Base-by-base conservation (phyloP, 2,888 invertebrate species). In the Drosophila acutilabella region DNA sequence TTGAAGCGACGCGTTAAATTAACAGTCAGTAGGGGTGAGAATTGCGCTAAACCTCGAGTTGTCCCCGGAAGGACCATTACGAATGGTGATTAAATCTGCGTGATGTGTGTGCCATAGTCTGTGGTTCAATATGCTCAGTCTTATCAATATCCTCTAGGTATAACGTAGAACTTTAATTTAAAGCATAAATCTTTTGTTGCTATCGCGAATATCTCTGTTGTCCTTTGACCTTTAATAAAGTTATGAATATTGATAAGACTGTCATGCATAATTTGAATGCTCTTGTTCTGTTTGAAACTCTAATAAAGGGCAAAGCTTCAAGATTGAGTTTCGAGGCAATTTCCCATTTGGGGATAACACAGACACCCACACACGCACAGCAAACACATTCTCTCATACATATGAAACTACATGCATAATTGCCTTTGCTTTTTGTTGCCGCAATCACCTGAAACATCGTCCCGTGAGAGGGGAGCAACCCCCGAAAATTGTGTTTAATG, bases 241-340 rank as follows among this genome's bases (percentile, higher is more conserved):
- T 88, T 83, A 88, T 83, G 83, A 83, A 83, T 83, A 83, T 83
- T 83, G 89, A 83, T 83, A 80, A 82, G 77, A 20, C 47, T 60
- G 56, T 30, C 16, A 36, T 53, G 68, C 72, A 74, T 81, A 72
- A 76, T 70, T 82, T 80, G 67, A 45, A 57, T 38, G 67, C 70
- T 64, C 36, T 36, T 64, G 71, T 61, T 69, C 53, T 64, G 66
- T 67, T 30, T 52, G 48, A 73, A 70, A 64, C 73, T 73, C 62
- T 75, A 68, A 71, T 74, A 78, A 83, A 81, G 69, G 71, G 59
- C 64, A 60, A 23, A 70, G 33, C 48, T 58, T 52, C 62, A 61
- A 83, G 69, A 84, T 86, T 89, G 76, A 65, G 66, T 71, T 73
- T 75, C 73, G 70, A 42, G 69, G 50, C 71, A 64, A 50, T 59